Percentiles rank a stretch among this genome's conserved stretches.
phyloP scores from a whole-genome alignment of 2,113 vertebrate species.

The Planiliza haematocheilus region DNA sequence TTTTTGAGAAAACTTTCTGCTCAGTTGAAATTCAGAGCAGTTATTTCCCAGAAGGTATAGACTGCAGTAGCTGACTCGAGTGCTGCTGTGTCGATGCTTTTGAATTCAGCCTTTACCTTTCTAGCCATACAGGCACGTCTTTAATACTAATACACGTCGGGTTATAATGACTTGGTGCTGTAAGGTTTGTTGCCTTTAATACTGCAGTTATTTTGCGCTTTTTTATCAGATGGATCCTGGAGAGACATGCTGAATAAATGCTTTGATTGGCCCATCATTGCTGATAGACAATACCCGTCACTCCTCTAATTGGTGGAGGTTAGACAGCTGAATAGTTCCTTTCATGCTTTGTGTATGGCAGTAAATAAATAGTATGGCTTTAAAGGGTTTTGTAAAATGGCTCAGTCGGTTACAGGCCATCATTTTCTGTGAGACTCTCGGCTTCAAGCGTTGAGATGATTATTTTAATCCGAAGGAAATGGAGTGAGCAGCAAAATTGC shows the following conservation, averaged over 20 bases:
- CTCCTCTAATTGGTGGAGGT: slow-evolving; percentile 8
- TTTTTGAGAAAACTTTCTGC: slow-evolving; percentile 12
- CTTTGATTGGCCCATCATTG: slow-evolving; percentile 22
- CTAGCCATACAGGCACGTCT: background rate
- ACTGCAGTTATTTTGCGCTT: slow-evolving; percentile 8
- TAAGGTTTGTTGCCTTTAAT: slow-evolving; percentile 13
- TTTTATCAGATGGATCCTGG: background rate
- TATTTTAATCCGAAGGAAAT: background rate
- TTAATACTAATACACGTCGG: background rate
- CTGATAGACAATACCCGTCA: slow-evolving; percentile 17
- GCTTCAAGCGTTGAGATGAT: background rate
- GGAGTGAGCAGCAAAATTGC: background rate
- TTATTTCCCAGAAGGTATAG: slow-evolving; percentile 7
- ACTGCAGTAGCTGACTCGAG: background rate
- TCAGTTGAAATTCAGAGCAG: background rate
- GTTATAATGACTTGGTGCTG: background rate
- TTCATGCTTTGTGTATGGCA: slow-evolving; percentile 7
- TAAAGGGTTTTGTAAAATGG: slow-evolving; percentile 11
- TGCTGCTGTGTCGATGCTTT: slow-evolving; percentile 18
- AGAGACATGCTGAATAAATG: slow-evolving; percentile 16
- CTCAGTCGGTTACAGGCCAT: background rate
- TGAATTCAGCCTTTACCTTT: slow-evolving; percentile 7
- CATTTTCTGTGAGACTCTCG: background rate
- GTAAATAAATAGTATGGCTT: slow-evolving; percentile 1
- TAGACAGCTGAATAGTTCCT: slow-evolving; percentile 5